phyloP scores from a whole-genome alignment of 2,888 invertebrate genomes.

The Spialia ferax region DNA sequence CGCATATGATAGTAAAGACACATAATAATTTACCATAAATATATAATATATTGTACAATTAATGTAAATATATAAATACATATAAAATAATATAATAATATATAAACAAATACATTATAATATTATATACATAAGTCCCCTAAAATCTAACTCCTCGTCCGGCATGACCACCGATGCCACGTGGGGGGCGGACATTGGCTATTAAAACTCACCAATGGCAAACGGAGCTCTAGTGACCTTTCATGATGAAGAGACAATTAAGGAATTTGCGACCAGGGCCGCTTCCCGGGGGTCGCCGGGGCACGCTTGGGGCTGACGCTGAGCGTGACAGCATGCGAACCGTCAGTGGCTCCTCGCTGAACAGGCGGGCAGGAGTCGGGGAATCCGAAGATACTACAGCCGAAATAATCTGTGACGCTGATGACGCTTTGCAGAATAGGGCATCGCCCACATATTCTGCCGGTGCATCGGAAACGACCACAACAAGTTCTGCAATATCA shows the following conservation, averaged over 20 bases:
- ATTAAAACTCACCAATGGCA: not conserved
- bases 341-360: slow-evolving; percentile 27
- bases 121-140: no score
- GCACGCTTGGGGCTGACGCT: slow-evolving; percentile 18
- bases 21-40: no score
- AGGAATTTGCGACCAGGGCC: slow-evolving; percentile 13
- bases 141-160: slow-evolving; percentile 4
- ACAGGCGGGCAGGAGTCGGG: slow-evolving; percentile 20
- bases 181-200: slow-evolving; percentile 9
- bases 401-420: not conserved
- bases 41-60: no score
- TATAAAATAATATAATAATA: no score
- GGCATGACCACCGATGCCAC: slow-evolving; percentile 9
- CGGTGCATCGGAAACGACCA: slow-evolving; percentile 19
- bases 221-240: slow-evolving; percentile 11
- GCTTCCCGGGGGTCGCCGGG: slow-evolving; percentile 12
- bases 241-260: slow-evolving; percentile 14
- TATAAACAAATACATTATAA: no score
- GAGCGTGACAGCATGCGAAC: slow-evolving; percentile 15
- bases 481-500: not conserved
- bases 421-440: slow-evolving; percentile 15
- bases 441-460: slow-evolving; percentile 4
- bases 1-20: no score
- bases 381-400: slow-evolving; percentile 18
- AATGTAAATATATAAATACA: no score